These are phyloP conservation scores for Caenorhabditis sp. DNA, from an alignment of 2,888 invertebrate species.

Conservation along the genomic window DNA sequence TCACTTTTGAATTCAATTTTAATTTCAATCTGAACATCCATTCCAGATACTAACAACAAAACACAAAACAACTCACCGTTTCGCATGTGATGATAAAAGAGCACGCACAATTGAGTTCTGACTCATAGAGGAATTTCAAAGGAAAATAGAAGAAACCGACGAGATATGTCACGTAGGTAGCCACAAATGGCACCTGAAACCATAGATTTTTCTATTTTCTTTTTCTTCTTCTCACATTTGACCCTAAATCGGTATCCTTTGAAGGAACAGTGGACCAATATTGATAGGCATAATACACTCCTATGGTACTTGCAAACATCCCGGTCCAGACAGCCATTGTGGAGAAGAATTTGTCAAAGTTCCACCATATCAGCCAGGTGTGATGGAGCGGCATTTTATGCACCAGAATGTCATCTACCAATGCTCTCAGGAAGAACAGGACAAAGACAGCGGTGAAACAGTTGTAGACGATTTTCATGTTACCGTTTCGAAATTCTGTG, in stretches of 20 bases:
- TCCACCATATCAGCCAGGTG: slow-evolving; percentile 82
- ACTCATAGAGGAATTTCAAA: slow-evolving; percentile 76
- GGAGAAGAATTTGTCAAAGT: slow-evolving; percentile 76
- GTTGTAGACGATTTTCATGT: slow-evolving; percentile 78
- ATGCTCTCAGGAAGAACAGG: slow-evolving; percentile 74
- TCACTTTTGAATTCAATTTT: no score
- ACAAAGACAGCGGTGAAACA: slow-evolving; percentile 78
- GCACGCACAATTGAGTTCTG: slow-evolving; percentile 79
- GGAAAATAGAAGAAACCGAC: slow-evolving; percentile 78
- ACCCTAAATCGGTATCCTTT: slow-evolving; percentile 56
- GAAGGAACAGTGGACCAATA: slow-evolving; percentile 76
- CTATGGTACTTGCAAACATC: slow-evolving; percentile 77
- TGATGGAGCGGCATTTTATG: slow-evolving; percentile 80
- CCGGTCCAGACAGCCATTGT: slow-evolving; percentile 78
- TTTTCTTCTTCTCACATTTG: slow-evolving; percentile 20
- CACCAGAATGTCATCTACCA: slow-evolving; percentile 74
- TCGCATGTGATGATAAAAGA: slow-evolving; percentile 83
- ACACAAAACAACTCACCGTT: no score
- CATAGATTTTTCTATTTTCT: background rate
- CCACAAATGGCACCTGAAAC: slow-evolving; percentile 64
- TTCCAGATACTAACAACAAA: no score
- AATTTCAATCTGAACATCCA: no score
- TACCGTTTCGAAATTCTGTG: slow-evolving; percentile 65
- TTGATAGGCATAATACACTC: slow-evolving; percentile 71
- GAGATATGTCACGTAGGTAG: slow-evolving; percentile 74